Base-by-base conservation (phyloP, 2,888 invertebrate species). In the Pandemis heparana region DNA sequence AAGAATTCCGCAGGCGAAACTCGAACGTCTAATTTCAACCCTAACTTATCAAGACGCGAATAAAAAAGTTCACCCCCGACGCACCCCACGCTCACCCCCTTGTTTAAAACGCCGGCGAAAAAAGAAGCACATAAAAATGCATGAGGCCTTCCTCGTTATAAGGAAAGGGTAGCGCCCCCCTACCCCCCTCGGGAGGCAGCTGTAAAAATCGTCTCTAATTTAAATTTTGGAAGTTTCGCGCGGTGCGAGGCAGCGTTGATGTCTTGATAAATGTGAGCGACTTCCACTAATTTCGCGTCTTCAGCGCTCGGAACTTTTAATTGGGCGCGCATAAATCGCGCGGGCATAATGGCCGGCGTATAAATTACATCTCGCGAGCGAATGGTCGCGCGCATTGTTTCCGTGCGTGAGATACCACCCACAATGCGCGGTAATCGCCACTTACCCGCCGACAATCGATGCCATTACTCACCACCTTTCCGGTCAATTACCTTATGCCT, bases 41-140 rank as follows among this genome's bases (percentile, higher is more conserved):
- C 94, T 94, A 94, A 94, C 94, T 95, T 95, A 95, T 95, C 95
- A 95, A 94, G 95, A 95, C 94, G 94, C 92, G 94, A 92, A 94
- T 94, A 94, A 94, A 95, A 94, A 94, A 94, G 91, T 92, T 92
- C 92, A 89, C 94, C 92, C 92, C 89, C 89, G 82, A 83, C 83
- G 86, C 89, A 88, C 94, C 93, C 90, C 88, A 87, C 85, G 86
- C 92, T 92, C 93, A 92, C 94, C 94, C 94, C 94, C 94, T 94
- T 94, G 94, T 94, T 95, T 95, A 94, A 95, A 95, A 94, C 92
- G 94, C 94, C 91, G 92, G 86, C 94, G 94, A 95, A 95, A 95
- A 95, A 95, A 94, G 95, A 94, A 94, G 95, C 94, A 95, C 95
- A 95, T 95, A 95, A 95, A 95, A 95, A 95, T 95, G 95, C 95